Base-by-base conservation (phyloP, 2,888 invertebrate species). In the Lochmaea capreae region DNA sequence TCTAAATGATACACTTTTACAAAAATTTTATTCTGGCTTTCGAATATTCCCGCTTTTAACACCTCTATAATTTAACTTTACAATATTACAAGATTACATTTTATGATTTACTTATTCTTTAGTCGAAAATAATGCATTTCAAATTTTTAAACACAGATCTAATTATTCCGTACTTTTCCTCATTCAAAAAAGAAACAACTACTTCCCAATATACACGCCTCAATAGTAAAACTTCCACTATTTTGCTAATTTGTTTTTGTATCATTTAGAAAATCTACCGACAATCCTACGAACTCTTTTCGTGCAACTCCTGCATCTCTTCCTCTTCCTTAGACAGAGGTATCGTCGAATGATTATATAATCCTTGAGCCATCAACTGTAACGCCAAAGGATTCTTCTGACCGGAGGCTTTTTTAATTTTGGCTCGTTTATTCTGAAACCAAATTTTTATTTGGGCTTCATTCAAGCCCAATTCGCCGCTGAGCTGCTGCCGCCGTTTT, bases 381-480 rank as follows among this genome's bases (percentile, higher is more conserved):
- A 96, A 85, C 0, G 97, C 97, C 67, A 98, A 88, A 0, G 95
- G 94, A 87, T 96, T 95, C 83, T 94, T 92, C 80, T 94, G 93
- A 0, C 96, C 96, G 0, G 92, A 92, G 0, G 96, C 91, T 86
- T 98, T 98, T 90, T 98, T 98, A 87, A 97, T 94, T 89, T 98
- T 98, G 77, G 98, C 98, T n/a, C 98, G 90, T 87, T 98, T 97
- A 89, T 98, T 97, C 89, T 98, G 96, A 89, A 97, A 97, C 97
- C 97, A 97, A 86, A 97, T 97, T 90, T 97, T 97, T 86, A 97
- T 98, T 88, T 98, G 98, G 0, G 97, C 97, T 87, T 99, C 98
- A 82, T 98, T 97, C 72, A 98, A 90, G 0, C 96, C 95, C 73
- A 98, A 89, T 83, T 97, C 97, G 3, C 93, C 91, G 22, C 98